phyloP scores from a whole-genome alignment of 2,113 vertebrate species.

The Amphilophus citrinellus region DNA sequence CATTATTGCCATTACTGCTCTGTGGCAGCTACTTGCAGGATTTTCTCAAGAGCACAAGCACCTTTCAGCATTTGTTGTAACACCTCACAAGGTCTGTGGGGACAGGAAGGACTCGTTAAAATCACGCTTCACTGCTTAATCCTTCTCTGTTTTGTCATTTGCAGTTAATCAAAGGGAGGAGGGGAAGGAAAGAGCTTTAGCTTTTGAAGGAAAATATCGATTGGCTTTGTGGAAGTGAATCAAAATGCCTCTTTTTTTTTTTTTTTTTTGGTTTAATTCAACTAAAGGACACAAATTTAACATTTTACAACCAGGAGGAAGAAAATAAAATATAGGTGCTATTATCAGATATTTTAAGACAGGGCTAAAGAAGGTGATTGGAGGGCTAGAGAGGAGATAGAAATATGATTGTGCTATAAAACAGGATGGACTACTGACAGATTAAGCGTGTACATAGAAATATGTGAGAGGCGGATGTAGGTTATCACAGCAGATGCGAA shows the following conservation, averaged over 20 bases:
- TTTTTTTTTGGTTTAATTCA: background rate
- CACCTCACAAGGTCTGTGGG: constrained; percentile 48
- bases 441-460: background rate
- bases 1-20: background rate
- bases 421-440: background rate
- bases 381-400: background rate
- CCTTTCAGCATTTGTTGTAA: constrained; percentile 38
- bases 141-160: constrained; percentile 66
- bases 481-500: background rate
- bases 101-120: constrained; percentile 69
- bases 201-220: constrained; percentile 33
- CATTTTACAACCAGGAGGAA: background rate
- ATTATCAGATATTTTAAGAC: background rate
- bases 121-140: constrained; percentile 72
- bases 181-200: background rate
- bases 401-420: background rate
- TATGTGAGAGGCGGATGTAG: constrained; percentile 5
- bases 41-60: constrained; percentile 4
- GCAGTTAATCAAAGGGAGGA: constrained; percentile 47
- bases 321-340: background rate
- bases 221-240: background rate
- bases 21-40: background rate
- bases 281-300: background rate
- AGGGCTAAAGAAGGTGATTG: background rate
- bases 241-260: background rate